Evolutionary conservation across 64 coral and sea anemone genomes (phyloP), one percentile per base, ranked within the genome.

Genomic region (Acropora yongei): DNA sequence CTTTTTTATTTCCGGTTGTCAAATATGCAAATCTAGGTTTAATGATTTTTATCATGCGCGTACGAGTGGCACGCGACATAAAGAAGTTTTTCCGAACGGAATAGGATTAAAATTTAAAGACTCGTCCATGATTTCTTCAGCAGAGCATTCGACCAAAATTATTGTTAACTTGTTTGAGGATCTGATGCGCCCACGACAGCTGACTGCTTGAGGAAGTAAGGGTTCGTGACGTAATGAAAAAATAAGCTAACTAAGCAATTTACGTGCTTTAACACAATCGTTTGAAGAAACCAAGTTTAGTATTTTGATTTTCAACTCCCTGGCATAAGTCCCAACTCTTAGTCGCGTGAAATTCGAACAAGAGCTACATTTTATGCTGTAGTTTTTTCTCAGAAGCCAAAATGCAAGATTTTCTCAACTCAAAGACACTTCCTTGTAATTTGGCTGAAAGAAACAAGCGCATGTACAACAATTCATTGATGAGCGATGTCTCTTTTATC

Each of bases 401-500:
- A 3, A 85, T 85, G 82, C 44, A 71, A 45, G 82, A 85, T 71
- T 72, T 68, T 41, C 9, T 57, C 14, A 65, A 84, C 30, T 69
- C 46, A 17, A 84, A 84, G 16, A n/a, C 82, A 48, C 61, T 69
- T 16, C 63, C 82, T 8, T 66, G 42, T 5, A 85, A 49, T 48
- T 47, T 85, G 82, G 49, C 63, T 3, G 46, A 79, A 30, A 63
- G 88, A 30, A 89, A 89, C 75, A 89, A 49, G 18, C 55, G 57
- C 46, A 89, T 89, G 88, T 89, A 47, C 88, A 89, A 89, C 50
- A 89, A 89, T 66, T 47, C 76, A 18, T 30, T 89, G 11, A 89
- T 89, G 75, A 89, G 88, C 65, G 88, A 89, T 49, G 45, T 89
- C 46, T 65, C 78, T 13, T 89, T 89, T 41, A 79, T 89, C 88